Conservation (phyloP, 2,797 vertebrate species). For the Percopsis omiscomaycus region DNA sequence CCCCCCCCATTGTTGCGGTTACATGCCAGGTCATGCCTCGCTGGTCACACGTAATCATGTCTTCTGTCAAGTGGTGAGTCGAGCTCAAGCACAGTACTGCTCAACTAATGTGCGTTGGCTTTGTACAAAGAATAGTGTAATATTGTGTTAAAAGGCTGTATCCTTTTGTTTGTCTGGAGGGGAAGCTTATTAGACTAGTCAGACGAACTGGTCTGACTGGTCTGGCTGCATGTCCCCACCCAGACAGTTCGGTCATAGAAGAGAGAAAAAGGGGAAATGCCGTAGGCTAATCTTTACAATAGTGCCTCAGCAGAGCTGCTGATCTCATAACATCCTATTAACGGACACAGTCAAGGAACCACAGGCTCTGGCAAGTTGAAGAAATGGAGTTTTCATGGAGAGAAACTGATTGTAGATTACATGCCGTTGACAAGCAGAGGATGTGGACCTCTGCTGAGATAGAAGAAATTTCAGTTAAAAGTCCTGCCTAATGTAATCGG, state of each 20-base stretch:
- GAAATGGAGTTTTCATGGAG: not conserved
- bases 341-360: not conserved
- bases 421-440: not conserved
- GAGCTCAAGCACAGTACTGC: slow-evolving; percentile 11
- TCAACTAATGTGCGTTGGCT: slow-evolving; percentile 34
- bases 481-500: slow-evolving; percentile 11
- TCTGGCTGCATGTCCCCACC: slow-evolving; percentile 48
- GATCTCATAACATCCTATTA: slow-evolving; percentile 19
- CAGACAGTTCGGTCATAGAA: slow-evolving; percentile 17
- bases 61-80: too few relatives aligned
- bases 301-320: slow-evolving; percentile 13
- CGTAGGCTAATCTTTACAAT: slow-evolving; percentile 42
- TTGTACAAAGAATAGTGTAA: slow-evolving; percentile 49
- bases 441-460: not conserved
- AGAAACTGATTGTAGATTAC: not conserved
- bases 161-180: slow-evolving; percentile 63
- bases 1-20: slow-evolving; percentile 27
- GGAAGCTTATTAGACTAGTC: slow-evolving; percentile 52
- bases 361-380: slow-evolving; percentile 1
- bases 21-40: slow-evolving; percentile 1
- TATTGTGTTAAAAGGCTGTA: slow-evolving; percentile 62
- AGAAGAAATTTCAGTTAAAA: slow-evolving; percentile 7
- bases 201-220: slow-evolving; percentile 51
- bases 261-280: slow-evolving; percentile 60
- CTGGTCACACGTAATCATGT: slow-evolving; percentile 30